A percentile compares a stretch with the other conserved stretches of the same genome.
These are phyloP conservation scores for Argyra leucocephala DNA, from an alignment of 2,888 invertebrate species.

Conservation along the genomic window DNA sequence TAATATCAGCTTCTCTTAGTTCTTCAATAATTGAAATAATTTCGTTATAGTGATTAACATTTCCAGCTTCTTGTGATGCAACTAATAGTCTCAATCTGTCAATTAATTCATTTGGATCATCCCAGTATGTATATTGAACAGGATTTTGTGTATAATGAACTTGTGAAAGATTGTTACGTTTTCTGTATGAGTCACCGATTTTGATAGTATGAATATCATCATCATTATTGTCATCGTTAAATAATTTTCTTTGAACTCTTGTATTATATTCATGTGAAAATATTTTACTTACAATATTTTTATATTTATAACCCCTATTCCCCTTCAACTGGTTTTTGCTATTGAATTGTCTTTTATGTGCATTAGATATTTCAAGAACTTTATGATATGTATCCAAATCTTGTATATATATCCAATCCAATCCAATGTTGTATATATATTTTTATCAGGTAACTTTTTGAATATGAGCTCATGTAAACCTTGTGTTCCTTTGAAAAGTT, in stretches of 20 bases:
- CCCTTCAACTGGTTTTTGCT: neutral
- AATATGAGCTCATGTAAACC: neutral
- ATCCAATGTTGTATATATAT: neutral
- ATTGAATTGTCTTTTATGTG: neutral
- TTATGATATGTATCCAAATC: neutral
- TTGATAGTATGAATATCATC: no score
- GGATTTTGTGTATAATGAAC: neutral
- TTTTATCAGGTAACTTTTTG: neutral
- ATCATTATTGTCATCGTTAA: no score
- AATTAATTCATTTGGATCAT: slow-evolving; percentile 32
- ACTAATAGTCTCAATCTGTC: slow-evolving; percentile 28
- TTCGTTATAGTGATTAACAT: no score
- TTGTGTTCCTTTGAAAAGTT: neutral
- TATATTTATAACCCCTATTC: neutral
- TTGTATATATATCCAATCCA: no score
- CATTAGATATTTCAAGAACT: neutral
- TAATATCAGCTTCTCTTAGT: no score
- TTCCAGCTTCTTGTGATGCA: neutral
- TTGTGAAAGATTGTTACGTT: no score
- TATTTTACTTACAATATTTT: neutral
- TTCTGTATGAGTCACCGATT: no score
- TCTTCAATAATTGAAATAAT: no score
- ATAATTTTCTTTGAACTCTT: neutral
- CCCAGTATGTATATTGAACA: slow-evolving; percentile 27
- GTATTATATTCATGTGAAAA: neutral